phyloP scores from a whole-genome alignment of 2,888 invertebrate genomes.

The Empis stercorea region DNA sequence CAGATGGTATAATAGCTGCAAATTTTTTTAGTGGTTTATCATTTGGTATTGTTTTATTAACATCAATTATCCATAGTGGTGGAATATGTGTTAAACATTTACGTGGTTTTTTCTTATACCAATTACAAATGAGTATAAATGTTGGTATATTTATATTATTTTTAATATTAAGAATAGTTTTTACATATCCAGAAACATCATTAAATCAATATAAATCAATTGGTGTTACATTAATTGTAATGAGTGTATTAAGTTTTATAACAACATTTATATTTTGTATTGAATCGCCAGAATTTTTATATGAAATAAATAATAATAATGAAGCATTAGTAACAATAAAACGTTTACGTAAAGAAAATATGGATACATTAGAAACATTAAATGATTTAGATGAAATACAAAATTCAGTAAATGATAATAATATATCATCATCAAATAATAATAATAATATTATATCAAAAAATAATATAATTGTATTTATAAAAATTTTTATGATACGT shows the following conservation, averaged over 20 bases:
- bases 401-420: not conserved
- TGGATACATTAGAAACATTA: not conserved
- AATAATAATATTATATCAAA: not conserved
- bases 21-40: not conserved
- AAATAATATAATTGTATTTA: not conserved
- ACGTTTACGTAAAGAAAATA: constrained; percentile 12
- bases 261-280: constrained; percentile 13
- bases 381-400: not conserved
- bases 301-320: constrained; percentile 20
- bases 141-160: not conserved
- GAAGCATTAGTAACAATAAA: constrained; percentile 22
- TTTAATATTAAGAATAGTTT: not conserved
- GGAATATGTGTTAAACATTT: not conserved
- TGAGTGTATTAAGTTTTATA: constrained; percentile 17
- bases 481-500: not conserved
- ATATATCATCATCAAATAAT: too few relatives aligned
- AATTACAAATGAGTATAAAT: not conserved
- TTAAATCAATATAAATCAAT: not conserved
- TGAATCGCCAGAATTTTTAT: constrained; percentile 24
- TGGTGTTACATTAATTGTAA: constrained; percentile 18
- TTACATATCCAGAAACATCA: not conserved
- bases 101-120: not conserved
- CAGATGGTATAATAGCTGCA: not conserved
- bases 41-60: not conserved
- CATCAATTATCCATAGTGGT: not conserved